Conservation (phyloP, 2,888 invertebrate species). For the Ernsta delagoae region DNA sequence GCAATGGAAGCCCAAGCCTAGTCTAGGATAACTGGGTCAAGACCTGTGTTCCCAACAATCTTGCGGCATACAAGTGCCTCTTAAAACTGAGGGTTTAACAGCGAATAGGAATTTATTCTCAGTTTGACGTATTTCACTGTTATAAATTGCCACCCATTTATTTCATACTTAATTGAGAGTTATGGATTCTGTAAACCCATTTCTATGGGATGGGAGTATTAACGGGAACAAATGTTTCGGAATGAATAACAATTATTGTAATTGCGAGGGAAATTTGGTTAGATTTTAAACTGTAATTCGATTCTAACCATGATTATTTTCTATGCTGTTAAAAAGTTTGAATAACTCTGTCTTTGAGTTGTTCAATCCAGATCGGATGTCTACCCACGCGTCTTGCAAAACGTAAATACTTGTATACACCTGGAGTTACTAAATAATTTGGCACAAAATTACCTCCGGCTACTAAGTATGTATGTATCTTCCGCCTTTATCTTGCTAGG, state of each 20-base stretch:
- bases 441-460: neutral
- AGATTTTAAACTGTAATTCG: neutral
- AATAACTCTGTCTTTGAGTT: neutral
- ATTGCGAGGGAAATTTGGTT: neutral
- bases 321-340: slow-evolving; percentile 7
- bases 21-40: slow-evolving; percentile 32
- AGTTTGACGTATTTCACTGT: slow-evolving; percentile 30
- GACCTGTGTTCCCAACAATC: slow-evolving; percentile 35
- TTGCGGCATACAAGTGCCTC: slow-evolving; percentile 32
- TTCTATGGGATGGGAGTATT: slow-evolving; percentile 31
- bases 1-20: slow-evolving; percentile 22
- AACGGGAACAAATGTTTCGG: slow-evolving; percentile 15
- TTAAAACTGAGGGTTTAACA: slow-evolving; percentile 35
- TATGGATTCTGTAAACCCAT: slow-evolving; percentile 26
- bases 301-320: neutral
- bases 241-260: slow-evolving; percentile 17
- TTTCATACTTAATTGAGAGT: slow-evolving; percentile 37
- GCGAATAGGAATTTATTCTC: slow-evolving; percentile 28
- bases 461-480: neutral
- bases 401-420: slow-evolving; percentile 20
- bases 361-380: slow-evolving; percentile 13
- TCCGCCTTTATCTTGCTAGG: neutral
- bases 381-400: slow-evolving; percentile 26
- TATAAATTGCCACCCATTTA: slow-evolving; percentile 25
- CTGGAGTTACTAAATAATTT: slow-evolving; percentile 10